phyloP scores from a whole-genome alignment of 2,888 invertebrate genomes.

The Acleris emargana region DNA sequence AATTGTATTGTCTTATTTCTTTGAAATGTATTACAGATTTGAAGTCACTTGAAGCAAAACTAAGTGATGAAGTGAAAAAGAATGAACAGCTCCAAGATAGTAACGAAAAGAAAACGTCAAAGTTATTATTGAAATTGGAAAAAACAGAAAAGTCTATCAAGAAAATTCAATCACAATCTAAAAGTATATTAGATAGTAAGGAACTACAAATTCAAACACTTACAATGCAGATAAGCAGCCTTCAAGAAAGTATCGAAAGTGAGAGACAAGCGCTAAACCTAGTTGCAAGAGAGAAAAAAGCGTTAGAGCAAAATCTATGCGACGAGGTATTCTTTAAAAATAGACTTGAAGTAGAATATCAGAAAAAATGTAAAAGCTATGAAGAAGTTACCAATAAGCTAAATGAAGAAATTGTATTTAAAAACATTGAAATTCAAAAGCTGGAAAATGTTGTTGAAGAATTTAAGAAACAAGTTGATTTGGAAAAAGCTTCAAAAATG shows the following conservation, averaged over 20 bases:
- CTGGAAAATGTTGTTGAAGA: neutral
- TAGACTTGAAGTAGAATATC: constrained; percentile 52
- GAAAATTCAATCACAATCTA: constrained; percentile 45
- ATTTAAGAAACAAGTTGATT: constrained; percentile 2
- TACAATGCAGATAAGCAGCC: constrained; percentile 46
- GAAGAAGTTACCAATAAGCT: constrained; percentile 45
- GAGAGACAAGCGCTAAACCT: constrained; percentile 41
- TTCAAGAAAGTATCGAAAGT: constrained; percentile 44
- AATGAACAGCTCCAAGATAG: constrained; percentile 14
- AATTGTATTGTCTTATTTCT: neutral
- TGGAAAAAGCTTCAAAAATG: constrained; percentile 2
- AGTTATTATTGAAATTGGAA: constrained; percentile 8
- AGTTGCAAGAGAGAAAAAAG: constrained; percentile 46
- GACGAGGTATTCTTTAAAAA: constrained; percentile 47
- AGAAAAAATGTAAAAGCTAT: constrained; percentile 47
- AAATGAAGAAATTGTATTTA: constrained; percentile 46
- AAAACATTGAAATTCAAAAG: constrained; percentile 37
- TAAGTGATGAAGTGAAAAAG: constrained; percentile 43
- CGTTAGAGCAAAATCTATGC: constrained; percentile 45
- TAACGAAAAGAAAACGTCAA: constrained; percentile 15
- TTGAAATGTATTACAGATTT: constrained; percentile 6
- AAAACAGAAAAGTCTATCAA: constrained; percentile 48
- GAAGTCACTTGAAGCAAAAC: constrained; percentile 47
- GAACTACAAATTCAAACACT: constrained; percentile 47
- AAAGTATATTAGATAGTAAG: constrained; percentile 44